Conservation (phyloP, 2,888 invertebrate species). For the Tryphoninae sp. region DNA sequence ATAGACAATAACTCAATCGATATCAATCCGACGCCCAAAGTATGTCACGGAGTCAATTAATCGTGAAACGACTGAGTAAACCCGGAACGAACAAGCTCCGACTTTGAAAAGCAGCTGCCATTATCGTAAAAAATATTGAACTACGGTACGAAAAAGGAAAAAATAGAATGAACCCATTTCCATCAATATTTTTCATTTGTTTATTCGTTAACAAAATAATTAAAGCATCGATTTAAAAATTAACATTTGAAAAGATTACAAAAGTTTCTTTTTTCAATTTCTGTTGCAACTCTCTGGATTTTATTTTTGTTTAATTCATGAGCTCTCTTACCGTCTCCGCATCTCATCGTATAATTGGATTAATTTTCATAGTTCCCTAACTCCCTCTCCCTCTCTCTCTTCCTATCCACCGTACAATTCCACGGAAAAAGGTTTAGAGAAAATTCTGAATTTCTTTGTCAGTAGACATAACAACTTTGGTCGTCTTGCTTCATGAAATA, state of each 20-base stretch:
- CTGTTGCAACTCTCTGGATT: not conserved
- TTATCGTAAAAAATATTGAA: too few species aligned
- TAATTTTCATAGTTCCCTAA: not conserved
- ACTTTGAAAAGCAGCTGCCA: too few species aligned
- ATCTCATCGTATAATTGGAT: slow-evolving; percentile 23
- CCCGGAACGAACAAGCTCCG: too few species aligned
- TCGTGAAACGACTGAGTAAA: not conserved
- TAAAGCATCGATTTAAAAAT: too few species aligned
- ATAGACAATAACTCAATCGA: slow-evolving; percentile 28
- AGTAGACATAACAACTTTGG: not conserved
- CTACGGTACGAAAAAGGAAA: too few species aligned
- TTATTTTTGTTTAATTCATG: slow-evolving; percentile 16
- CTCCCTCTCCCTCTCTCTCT: not conserved
- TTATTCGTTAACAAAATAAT: too few species aligned
- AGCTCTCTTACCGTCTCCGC: not conserved
- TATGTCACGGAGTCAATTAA: not conserved
- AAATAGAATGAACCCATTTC: not conserved
- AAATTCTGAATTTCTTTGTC: not conserved
- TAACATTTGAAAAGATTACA: not conserved
- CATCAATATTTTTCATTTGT: not conserved
- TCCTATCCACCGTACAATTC: too few species aligned
- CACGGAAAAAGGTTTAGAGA: slow-evolving; percentile 1
- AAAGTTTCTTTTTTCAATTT: not conserved
- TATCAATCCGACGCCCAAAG: not conserved
- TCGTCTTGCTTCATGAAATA: not conserved